Conservation (phyloP, 1,140 invertebrate genomes). For the Drosophila setifemur region DNA sequence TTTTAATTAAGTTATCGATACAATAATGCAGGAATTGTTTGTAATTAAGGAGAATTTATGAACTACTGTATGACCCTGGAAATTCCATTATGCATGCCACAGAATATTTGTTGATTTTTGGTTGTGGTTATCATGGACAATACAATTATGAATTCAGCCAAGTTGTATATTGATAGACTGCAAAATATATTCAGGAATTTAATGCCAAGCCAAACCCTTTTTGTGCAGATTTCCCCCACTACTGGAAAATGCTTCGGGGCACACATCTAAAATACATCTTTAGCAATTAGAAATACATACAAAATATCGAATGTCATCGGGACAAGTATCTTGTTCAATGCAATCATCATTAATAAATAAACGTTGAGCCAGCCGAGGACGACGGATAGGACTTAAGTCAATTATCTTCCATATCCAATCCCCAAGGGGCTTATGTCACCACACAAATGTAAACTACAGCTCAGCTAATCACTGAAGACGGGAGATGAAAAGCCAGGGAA, state of each 20-base stretch:
- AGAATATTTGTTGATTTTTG: too few species aligned
- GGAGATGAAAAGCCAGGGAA: neutral
- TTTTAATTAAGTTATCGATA: too few species aligned
- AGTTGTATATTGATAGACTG: too few species aligned
- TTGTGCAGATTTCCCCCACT: neutral
- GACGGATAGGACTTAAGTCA: slow-evolving; percentile 14
- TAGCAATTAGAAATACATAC: slow-evolving; percentile 1
- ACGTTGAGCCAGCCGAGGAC: neutral
- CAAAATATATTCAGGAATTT: too few species aligned
- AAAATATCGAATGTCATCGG: neutral
- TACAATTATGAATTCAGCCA: too few species aligned
- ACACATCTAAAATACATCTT: neutral
- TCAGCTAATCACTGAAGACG: slow-evolving; percentile 1
- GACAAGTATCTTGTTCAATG: neutral
- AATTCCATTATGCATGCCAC: too few species aligned
- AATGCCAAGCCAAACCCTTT: too few species aligned
- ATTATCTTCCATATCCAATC: slow-evolving; percentile 40
- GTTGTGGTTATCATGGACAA: too few species aligned
- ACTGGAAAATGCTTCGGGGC: neutral
- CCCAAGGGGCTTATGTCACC: slow-evolving; percentile 44
- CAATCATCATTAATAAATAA: slow-evolving; percentile 36
- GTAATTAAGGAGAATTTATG: too few species aligned
- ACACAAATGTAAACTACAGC: slow-evolving; percentile 6
- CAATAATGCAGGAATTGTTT: too few species aligned
- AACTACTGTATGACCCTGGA: too few species aligned